These are phyloP conservation scores for Drosophila meridionalis DNA, from an alignment of 2,888 invertebrate genomes.

Conservation along the genomic window DNA sequence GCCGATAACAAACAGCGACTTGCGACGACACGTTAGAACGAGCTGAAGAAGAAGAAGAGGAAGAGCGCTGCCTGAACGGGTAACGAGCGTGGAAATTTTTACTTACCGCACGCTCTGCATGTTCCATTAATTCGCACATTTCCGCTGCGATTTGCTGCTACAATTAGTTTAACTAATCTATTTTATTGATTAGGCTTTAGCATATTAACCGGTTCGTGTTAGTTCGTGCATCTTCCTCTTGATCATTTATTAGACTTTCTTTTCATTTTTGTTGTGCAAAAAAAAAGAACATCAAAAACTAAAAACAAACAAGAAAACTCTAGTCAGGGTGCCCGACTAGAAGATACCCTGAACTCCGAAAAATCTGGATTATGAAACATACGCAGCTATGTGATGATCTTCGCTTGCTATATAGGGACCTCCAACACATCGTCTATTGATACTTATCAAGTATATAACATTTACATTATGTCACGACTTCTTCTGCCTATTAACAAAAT, in stretches of 20 bases:
- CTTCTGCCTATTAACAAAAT: no score
- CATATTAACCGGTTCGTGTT: slow-evolving; percentile 39
- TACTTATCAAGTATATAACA: no score
- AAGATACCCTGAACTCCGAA: not conserved
- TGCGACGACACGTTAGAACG: slow-evolving; percentile 4
- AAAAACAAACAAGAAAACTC: slow-evolving; percentile 4
- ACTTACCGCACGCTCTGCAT: slow-evolving; percentile 50
- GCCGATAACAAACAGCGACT: slow-evolving; percentile 18
- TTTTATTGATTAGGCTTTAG: slow-evolving; percentile 42
- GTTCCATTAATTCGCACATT: slow-evolving; percentile 54
- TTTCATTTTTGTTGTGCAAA: slow-evolving; percentile 16
- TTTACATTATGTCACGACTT: no score
- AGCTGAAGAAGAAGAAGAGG: not conserved
- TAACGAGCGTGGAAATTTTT: slow-evolving; percentile 56
- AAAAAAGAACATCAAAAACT: not conserved
- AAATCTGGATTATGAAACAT: no score
- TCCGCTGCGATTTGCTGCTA: slow-evolving; percentile 28
- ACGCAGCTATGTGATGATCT: no score
- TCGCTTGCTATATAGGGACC: no score
- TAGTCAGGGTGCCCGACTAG: not conserved
- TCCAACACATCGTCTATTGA: no score
- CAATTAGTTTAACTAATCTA: slow-evolving; percentile 44
- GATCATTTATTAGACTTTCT: slow-evolving; percentile 27
- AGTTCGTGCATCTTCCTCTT: not conserved
- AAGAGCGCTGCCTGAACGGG: not conserved